Base-by-base conservation (phyloP, 2,888 invertebrate species). In the Drosophila nr. perissopoda region DNA sequence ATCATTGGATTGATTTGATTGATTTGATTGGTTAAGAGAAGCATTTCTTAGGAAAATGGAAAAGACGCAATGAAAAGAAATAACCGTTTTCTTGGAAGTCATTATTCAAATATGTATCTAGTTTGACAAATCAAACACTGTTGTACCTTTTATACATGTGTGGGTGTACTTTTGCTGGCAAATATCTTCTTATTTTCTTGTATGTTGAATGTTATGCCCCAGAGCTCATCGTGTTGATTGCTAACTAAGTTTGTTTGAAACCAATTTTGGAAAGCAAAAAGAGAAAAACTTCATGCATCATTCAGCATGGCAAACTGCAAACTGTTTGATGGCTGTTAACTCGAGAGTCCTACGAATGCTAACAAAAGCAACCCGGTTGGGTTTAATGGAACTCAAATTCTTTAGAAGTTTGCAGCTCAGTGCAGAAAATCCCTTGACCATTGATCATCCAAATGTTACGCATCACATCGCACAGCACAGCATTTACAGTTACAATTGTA, bases 341-440 rank as follows among this genome's bases (percentile, higher is more conserved):
- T 67, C 54, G 58, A 54, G 60, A 60, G 61, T 56, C 25, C 49
- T 0, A 16, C 46, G 27, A 29, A n/a, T 38, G 53, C 62, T 42
- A 59, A 69, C 57, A 58, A 59, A 69, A 25, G 51, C 40, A 31
- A 16, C 16, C 36, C 48, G 63, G 46, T 36, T 68, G 68, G 67
- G 53, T 58, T 60, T 77, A 83, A 85, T 83, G 83, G 83, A 80
- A 87, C 77, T 85, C 82, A 82, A 85, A 76, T 78, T 76, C 75
- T 74, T 80, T 76, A 70, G 68, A 83, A 71, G 68, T 82, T 60
- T 60, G 53, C 38, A 51, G 42, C n/a, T 34, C 49, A 40, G 36
- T 25, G 11, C 29, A 8, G 33, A 53, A 34, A 53, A 49, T 76
- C 70, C 76, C 77, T 74, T 76, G 78, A 46, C 83, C 73, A 83